A percentile compares a stretch with the other conserved stretches of the same genome.
Conservation (phyloP, 2,113 vertebrate species). For the Crotophaga sulcirostris region DNA sequence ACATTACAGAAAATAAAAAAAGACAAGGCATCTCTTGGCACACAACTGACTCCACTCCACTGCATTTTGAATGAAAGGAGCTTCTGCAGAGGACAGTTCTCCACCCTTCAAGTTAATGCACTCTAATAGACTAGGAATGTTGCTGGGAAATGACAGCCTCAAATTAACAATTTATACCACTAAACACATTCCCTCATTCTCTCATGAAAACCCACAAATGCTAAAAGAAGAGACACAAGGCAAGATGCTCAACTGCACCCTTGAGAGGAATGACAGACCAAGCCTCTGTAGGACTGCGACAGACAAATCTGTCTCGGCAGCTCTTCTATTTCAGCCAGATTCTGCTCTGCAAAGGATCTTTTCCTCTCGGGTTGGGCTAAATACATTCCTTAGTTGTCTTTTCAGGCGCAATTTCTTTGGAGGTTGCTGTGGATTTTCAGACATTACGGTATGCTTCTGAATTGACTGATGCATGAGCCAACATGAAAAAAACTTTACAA, state of each 20-base stretch:
- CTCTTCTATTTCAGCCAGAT: neutral
- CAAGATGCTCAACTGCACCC: neutral
- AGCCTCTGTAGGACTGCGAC: neutral
- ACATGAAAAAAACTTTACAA: neutral
- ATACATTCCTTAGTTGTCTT: neutral
- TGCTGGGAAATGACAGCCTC: neutral
- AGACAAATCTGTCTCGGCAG: neutral
- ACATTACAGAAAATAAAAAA: neutral
- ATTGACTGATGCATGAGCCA: neutral
- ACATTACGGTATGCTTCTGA: neutral
- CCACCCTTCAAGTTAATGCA: neutral
- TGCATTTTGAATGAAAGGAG: neutral
- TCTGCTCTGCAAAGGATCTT: neutral
- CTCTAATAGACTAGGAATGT: neutral
- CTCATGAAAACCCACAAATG: neutral
- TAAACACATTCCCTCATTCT: neutral
- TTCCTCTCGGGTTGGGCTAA: neutral
- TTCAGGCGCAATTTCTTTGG: neutral
- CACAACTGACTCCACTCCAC: neutral
- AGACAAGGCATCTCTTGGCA: neutral
- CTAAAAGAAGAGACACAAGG: neutral
- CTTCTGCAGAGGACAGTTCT: neutral
- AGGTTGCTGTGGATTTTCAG: slow-evolving; percentile 5
- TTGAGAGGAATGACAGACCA: neutral
- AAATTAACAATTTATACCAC: neutral